Evolutionary conservation across 2,888 invertebrate species (phyloP).

Genomic region (Drosophila ustulata): DNA sequence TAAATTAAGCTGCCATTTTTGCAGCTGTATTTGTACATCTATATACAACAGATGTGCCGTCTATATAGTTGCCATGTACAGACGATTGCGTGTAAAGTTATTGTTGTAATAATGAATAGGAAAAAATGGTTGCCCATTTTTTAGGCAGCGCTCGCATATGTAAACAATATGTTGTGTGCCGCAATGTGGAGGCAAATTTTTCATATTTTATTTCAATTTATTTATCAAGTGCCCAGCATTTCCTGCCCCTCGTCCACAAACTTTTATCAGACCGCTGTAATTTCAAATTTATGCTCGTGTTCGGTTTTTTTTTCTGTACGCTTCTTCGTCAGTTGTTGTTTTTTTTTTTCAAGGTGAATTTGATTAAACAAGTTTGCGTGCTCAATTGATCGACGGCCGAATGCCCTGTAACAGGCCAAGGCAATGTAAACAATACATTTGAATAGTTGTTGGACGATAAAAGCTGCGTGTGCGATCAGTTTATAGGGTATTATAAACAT

Average conservation of each 20-base stretch:
- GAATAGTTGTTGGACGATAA: background rate
- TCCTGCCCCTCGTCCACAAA: slow-evolving; percentile 22
- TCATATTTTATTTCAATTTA: slow-evolving; percentile 58
- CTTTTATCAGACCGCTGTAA: slow-evolving; percentile 64
- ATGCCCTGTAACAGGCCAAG: slow-evolving; percentile 5
- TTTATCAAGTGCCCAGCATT: slow-evolving; percentile 46
- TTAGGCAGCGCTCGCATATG: slow-evolving; percentile 34
- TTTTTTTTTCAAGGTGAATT: slow-evolving; percentile 75
- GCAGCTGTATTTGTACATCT: slow-evolving; percentile 33
- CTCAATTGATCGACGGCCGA: background rate
- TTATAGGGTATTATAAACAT: background rate
- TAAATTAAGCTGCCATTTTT: slow-evolving; percentile 66
- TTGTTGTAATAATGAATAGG: slow-evolving; percentile 28
- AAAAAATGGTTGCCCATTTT: slow-evolving; percentile 31
- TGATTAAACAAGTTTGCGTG: slow-evolving; percentile 44
- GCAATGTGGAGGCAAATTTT: slow-evolving; percentile 44
- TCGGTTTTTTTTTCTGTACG: slow-evolving; percentile 23
- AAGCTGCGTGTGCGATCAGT: no score
- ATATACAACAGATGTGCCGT: slow-evolving; percentile 3
- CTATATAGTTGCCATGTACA: slow-evolving; percentile 7
- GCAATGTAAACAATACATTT: background rate
- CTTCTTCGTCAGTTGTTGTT: slow-evolving; percentile 28
- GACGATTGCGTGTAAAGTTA: slow-evolving; percentile 31
- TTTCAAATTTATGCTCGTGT: slow-evolving; percentile 55
- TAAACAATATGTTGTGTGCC: slow-evolving; percentile 34